Percentiles rank a stretch among this genome's conserved stretches.
These are phyloP conservation scores for Sussaba pulchella DNA, from an alignment of 2,888 invertebrate genomes.

Conservation along the genomic window DNA sequence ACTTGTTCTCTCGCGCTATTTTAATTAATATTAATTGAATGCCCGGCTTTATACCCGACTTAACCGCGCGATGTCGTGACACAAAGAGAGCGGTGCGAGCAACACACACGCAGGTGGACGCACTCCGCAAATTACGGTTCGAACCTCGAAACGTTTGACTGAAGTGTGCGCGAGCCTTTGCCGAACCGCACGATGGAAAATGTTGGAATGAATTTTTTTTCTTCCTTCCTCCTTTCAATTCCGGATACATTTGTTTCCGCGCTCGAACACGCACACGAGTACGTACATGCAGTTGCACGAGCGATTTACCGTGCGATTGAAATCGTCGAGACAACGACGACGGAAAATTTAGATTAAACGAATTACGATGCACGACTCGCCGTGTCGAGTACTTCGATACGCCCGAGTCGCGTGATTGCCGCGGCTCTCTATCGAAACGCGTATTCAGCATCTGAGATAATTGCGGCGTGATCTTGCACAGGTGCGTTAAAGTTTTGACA, in stretches of 20 bases:
- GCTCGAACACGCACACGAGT: slow-evolving; percentile 18
- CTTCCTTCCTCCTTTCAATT: slow-evolving; percentile 73
- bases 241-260: slow-evolving; percentile 65
- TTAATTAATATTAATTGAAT: slow-evolving; percentile 82
- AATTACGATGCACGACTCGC: neutral
- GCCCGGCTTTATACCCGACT: slow-evolving; percentile 70
- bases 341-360: slow-evolving; percentile 38
- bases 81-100: slow-evolving; percentile 52
- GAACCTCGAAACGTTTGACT: slow-evolving; percentile 23
- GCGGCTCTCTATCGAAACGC: slow-evolving; percentile 3
- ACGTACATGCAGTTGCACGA: slow-evolving; percentile 74
- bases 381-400: slow-evolving; percentile 1
- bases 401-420: slow-evolving; percentile 4
- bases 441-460: slow-evolving; percentile 37
- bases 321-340: slow-evolving; percentile 68
- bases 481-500: slow-evolving; percentile 8
- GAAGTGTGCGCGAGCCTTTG: slow-evolving; percentile 15
- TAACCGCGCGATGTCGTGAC: slow-evolving; percentile 70
- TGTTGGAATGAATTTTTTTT: slow-evolving; percentile 66
- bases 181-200: slow-evolving; percentile 23
- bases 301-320: slow-evolving; percentile 77
- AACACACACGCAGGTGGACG: slow-evolving; percentile 58
- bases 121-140: slow-evolving; percentile 73
- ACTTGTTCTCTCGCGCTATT: slow-evolving; percentile 68
- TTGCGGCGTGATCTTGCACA: slow-evolving; percentile 18